These are phyloP conservation scores for Heliconius hortense DNA, from an alignment of 2,888 invertebrate species.

Conservation along the genomic window DNA sequence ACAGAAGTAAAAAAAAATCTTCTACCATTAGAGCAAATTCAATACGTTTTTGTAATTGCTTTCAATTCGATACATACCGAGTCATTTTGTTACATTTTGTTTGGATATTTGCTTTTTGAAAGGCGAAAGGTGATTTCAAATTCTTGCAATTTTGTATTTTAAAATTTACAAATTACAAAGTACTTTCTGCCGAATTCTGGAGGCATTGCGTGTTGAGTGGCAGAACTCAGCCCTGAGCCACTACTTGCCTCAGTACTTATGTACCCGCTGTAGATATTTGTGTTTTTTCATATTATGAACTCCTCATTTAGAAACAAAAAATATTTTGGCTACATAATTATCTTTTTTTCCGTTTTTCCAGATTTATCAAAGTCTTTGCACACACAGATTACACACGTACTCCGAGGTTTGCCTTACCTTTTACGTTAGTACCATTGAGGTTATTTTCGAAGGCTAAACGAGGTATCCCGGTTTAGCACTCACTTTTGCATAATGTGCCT, in stretches of 20 bases:
- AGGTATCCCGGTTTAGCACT: not conserved
- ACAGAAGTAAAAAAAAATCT: not conserved
- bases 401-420: not conserved
- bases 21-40: not conserved
- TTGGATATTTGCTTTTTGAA: not conserved
- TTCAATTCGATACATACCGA: conserved; percentile 7
- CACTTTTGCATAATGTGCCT: too few relatives aligned
- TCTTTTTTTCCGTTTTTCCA: not conserved
- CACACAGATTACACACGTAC: not conserved
- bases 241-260: too few relatives aligned
- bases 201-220: too few relatives aligned
- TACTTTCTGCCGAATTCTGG: not conserved
- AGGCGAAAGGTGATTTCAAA: not conserved
- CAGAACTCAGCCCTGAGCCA: too few relatives aligned
- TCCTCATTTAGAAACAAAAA: not conserved
- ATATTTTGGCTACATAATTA: not conserved
- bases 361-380: not conserved
- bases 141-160: not conserved
- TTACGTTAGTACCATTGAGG: not conserved
- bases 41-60: conserved; percentile 1
- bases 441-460: not conserved
- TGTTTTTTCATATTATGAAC: too few relatives aligned
- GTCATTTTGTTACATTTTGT: not conserved
- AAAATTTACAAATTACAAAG: not conserved
- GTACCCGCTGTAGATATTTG: too few relatives aligned